Percentiles rank a stretch among this genome's conserved stretches.
Conservation (phyloP, 2,797 vertebrate species). For the Melopsittacus undulatus region DNA sequence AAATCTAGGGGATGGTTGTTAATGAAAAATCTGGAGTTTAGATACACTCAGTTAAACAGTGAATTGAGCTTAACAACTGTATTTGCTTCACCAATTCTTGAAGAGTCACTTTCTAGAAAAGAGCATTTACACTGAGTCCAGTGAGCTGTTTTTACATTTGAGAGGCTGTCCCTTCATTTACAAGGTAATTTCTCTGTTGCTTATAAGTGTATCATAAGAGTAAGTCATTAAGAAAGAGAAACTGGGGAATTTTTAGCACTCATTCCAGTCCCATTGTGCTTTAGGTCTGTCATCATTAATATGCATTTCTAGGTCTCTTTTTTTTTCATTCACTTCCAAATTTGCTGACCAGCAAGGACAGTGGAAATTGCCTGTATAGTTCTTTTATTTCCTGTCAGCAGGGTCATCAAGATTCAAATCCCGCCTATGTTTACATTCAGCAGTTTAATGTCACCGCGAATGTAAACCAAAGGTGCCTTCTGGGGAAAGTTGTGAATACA, state of each 20-base stretch:
- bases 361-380: constrained; percentile 52
- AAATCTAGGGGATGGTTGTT: not conserved
- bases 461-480: constrained; percentile 12
- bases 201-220: not conserved
- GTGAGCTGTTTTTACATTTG: not conserved
- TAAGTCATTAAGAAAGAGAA: not conserved
- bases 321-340: constrained; percentile 29
- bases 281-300: constrained; percentile 21
- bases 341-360: constrained; percentile 58
- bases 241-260: not conserved
- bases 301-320: constrained; percentile 42
- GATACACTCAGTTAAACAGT: not conserved
- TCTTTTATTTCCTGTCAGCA: constrained; percentile 31
- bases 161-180: not conserved
- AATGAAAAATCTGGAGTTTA: not conserved
- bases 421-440: not conserved
- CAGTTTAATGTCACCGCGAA: not conserved
- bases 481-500: not conserved
- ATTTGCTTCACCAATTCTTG: constrained; percentile 21
- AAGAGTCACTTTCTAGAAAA: not conserved
- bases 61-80: not conserved
- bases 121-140: not conserved
- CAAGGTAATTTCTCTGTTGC: not conserved
- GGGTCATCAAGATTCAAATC: constrained; percentile 51
- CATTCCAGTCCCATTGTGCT: not conserved